Percentiles rank a stretch among this genome's conserved stretches.
These are phyloP conservation scores for Onychomys leucogaster DNA, from an alignment of 2,797 vertebrate genomes.

Conservation along the genomic window DNA sequence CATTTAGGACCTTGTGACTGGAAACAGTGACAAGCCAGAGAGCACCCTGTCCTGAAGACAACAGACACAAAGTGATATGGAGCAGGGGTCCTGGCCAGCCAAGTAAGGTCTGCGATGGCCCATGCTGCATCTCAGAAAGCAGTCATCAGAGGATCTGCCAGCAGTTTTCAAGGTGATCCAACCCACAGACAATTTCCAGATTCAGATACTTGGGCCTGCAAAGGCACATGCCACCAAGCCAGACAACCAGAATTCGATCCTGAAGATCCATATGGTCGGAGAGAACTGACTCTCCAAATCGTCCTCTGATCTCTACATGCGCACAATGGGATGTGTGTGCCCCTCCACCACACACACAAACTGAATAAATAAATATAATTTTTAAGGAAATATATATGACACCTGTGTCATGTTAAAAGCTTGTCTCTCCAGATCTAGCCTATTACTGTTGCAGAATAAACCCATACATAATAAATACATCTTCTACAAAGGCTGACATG, in stretches of 20 bases:
- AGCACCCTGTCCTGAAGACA: neutral
- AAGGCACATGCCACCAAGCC: neutral
- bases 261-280: neutral
- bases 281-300: neutral
- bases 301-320: neutral
- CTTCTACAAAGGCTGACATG: neutral
- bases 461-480: neutral
- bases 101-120: too few relatives aligned
- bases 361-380: too few relatives aligned
- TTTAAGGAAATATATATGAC: neutral
- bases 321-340: too few relatives aligned
- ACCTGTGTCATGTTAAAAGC: neutral
- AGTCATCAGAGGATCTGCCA: neutral
- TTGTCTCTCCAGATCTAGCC: neutral
- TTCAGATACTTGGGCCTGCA: neutral
- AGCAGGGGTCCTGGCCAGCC: neutral
- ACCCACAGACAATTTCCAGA: neutral
- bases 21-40: neutral
- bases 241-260: neutral
- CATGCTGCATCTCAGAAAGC: neutral
- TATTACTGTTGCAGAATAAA: neutral
- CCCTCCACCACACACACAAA: neutral
- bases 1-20: neutral
- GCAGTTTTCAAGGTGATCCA: neutral
- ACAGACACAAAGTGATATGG: neutral